These are phyloP conservation scores for Folsomia candida DNA, from an alignment of 2,888 invertebrate genomes.

Conservation along the genomic window DNA sequence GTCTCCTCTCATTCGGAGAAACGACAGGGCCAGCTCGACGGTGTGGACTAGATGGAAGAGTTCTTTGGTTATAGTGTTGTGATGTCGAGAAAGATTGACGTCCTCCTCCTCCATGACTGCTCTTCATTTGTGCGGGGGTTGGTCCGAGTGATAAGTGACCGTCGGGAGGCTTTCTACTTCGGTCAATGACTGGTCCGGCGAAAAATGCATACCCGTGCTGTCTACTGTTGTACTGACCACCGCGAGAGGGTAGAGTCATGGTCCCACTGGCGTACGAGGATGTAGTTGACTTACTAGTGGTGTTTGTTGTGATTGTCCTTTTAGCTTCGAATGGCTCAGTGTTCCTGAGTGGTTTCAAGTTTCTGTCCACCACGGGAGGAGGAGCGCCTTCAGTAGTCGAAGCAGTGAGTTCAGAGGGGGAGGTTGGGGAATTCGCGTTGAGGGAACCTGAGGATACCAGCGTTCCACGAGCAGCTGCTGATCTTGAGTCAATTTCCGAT, in stretches of 20 bases:
- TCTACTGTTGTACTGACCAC: constrained; percentile 28
- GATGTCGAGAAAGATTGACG: constrained; percentile 8
- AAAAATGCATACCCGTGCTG: constrained; percentile 5
- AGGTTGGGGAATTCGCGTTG: constrained; percentile 7
- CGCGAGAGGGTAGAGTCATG: constrained; percentile 46
- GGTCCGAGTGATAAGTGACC: constrained; percentile 39
- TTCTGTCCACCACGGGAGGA: constrained; percentile 48
- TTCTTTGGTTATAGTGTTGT: constrained; percentile 23
- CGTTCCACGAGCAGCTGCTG: constrained; percentile 21
- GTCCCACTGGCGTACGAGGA: constrained; percentile 25
- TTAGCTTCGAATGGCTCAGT: background rate
- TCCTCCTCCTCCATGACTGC: constrained; percentile 16
- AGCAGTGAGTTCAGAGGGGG: constrained; percentile 23
- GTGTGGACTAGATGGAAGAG: constrained; percentile 40
- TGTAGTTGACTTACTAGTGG: constrained; percentile 8
- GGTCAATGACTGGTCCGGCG: constrained; percentile 42
- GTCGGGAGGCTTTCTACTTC: constrained; percentile 41
- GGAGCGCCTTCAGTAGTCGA: constrained; percentile 9
- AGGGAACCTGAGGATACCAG: background rate
- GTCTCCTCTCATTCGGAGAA: constrained; percentile 41
- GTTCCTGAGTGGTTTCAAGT: constrained; percentile 39
- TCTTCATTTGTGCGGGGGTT: constrained; percentile 47
- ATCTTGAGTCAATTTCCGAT: constrained; percentile 30
- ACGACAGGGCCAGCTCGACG: constrained; percentile 41
- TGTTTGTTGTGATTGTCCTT: background rate